A percentile compares a stretch with the other conserved stretches of the same genome.
phyloP scores from a whole-genome alignment of 2,113 vertebrate genomes.

The Chlamydotis undulata region DNA sequence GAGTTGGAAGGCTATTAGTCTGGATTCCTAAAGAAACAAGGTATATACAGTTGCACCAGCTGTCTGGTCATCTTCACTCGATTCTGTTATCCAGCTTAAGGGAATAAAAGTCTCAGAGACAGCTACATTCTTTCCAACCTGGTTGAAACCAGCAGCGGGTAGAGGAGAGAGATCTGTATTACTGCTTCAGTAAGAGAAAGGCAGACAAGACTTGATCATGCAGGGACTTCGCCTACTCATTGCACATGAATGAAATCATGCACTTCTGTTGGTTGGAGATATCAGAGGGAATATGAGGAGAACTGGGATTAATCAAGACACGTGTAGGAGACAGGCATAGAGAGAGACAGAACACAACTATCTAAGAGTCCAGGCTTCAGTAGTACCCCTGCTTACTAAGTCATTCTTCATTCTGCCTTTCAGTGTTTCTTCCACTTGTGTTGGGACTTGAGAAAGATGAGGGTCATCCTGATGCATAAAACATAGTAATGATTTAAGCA shows the following conservation, averaged over 20 bases:
- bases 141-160: not conserved
- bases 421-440: not conserved
- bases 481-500: not conserved
- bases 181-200: not conserved
- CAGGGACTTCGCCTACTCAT: not conserved
- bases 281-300: not conserved
- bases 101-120: not conserved
- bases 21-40: not conserved
- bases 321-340: not conserved
- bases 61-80: not conserved
- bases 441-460: not conserved
- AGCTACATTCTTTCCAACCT: not conserved
- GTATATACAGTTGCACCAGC: not conserved
- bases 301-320: not conserved
- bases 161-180: not conserved
- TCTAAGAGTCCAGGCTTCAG: not conserved
- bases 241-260: not conserved
- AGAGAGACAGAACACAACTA: not conserved
- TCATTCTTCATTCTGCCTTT: not conserved
- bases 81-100: not conserved
- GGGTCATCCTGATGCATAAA: not conserved
- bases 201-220: not conserved
- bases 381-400: not conserved
- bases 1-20: not conserved
- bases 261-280: not conserved